Conservation (phyloP, 2,888 invertebrate genomes). For the Euplagia quadripunctaria region DNA sequence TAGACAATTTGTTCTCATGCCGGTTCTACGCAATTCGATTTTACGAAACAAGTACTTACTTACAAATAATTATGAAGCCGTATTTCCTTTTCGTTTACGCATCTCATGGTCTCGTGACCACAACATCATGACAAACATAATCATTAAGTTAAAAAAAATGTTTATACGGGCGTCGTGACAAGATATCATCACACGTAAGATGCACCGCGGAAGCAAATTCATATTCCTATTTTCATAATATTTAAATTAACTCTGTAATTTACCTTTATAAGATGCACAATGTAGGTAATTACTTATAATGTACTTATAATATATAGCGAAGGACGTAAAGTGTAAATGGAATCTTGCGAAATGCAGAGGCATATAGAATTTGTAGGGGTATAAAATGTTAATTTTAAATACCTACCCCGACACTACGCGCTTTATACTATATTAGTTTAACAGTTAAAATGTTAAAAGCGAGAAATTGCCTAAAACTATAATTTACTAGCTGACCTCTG, state of each 20-base stretch:
- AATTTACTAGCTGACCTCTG: too few species aligned
- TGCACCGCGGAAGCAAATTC: slow-evolving; percentile 44
- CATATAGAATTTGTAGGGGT: too few species aligned
- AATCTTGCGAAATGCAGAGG: neutral
- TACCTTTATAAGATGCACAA: slow-evolving; percentile 23
- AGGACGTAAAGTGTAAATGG: neutral
- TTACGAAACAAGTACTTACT: neutral
- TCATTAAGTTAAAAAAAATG: slow-evolving; percentile 14
- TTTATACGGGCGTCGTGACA: slow-evolving; percentile 22
- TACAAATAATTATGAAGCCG: neutral
- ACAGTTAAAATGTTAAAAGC: too few species aligned
- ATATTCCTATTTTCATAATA: slow-evolving; percentile 43
- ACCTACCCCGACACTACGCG: too few species aligned
- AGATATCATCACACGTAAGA: slow-evolving; percentile 43
- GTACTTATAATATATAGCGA: neutral
- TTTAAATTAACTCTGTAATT: slow-evolving; percentile 34
- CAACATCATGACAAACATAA: slow-evolving; percentile 4
- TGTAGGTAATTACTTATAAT: too few species aligned
- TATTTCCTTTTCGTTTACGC: slow-evolving; percentile 10
- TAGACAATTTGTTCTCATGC: neutral
- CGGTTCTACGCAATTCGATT: neutral
- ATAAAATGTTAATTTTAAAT: too few species aligned
- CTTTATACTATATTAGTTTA: too few species aligned
- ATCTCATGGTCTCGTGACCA: slow-evolving; percentile 13
- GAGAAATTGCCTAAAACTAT: too few species aligned